Evolutionary conservation across 2,888 invertebrate genomes (phyloP).

Genomic region (Andrena trimmerana): DNA sequence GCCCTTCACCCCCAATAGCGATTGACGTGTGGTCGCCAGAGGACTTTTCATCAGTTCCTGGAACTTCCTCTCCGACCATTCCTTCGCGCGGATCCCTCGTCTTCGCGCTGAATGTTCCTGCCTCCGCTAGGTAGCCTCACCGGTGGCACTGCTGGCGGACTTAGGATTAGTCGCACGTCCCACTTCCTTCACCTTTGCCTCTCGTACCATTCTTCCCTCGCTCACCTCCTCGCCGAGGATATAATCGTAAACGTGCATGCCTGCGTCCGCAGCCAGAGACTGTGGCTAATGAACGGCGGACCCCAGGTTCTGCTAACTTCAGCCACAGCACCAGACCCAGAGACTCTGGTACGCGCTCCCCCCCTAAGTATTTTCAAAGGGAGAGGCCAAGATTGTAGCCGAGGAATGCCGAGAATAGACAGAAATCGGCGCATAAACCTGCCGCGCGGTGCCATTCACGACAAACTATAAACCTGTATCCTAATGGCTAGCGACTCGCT

Average conservation of each 20-base stretch:
- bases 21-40: conserved; percentile 21
- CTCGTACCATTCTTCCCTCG: not conserved
- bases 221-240: not conserved
- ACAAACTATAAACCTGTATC: no score
- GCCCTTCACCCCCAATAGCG: not conserved
- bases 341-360: no score
- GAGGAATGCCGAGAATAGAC: no score
- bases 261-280: not conserved
- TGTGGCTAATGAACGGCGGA: not conserved
- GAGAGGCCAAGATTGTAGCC: no score
- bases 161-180: not conserved
- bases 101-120: not conserved
- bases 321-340: not conserved
- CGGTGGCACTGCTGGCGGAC: not conserved
- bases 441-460: no score
- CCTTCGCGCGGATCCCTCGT: conserved; percentile 6
- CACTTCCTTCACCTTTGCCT: not conserved
- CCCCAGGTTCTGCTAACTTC: not conserved
- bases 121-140: not conserved
- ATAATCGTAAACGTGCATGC: not conserved
- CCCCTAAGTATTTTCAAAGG: no score
- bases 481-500: no score
- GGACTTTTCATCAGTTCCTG: conserved; percentile 22
- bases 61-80: not conserved
- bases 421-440: no score